phyloP scores from a whole-genome alignment of 2,797 vertebrate genomes.

The Kryptolebias ocellatus region DNA sequence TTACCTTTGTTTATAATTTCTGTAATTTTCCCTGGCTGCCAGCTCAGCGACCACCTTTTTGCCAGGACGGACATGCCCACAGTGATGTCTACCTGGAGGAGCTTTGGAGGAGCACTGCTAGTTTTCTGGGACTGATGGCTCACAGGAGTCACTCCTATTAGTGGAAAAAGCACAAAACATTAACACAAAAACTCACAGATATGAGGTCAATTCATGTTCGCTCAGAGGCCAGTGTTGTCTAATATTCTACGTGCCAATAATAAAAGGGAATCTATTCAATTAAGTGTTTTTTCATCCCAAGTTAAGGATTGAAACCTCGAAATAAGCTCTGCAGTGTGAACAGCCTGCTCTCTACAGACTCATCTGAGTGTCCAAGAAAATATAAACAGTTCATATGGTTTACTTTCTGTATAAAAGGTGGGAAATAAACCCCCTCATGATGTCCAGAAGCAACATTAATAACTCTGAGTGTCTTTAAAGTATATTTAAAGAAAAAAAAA shows the following conservation, averaged over 20 bases:
- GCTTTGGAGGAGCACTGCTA: background rate
- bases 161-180: conserved; percentile 1
- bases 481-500: too few species aligned
- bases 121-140: background rate
- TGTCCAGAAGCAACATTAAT: background rate
- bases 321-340: too few species aligned
- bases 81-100: conserved; percentile 9
- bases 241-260: background rate
- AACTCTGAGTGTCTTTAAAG: too few species aligned
- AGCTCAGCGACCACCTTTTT: conserved; percentile 46
- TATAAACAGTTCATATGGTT: too few species aligned
- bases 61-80: conserved; percentile 64
- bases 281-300: too few species aligned
- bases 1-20: conserved; percentile 63
- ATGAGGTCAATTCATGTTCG: background rate
- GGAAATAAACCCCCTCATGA: background rate
- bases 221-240: background rate
- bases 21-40: conserved; percentile 60
- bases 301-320: too few species aligned
- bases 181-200: background rate
- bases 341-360: background rate
- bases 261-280: too few species aligned
- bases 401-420: too few species aligned
- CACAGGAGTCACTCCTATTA: background rate
- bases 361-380: background rate